Conservation (phyloP, 2,113 vertebrate species). For the Nesogale talazaci region DNA sequence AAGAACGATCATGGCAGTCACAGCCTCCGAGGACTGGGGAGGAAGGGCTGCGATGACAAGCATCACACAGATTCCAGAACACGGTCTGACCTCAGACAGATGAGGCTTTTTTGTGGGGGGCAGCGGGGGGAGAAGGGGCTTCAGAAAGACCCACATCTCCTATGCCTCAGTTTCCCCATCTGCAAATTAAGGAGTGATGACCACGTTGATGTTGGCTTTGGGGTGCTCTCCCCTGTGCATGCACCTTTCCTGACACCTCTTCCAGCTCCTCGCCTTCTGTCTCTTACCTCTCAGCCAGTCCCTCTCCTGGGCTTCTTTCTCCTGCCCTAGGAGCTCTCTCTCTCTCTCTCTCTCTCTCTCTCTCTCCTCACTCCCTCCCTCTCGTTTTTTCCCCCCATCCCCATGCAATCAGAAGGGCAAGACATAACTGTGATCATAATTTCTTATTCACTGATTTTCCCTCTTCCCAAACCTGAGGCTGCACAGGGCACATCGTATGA, state of each 20-base stretch:
- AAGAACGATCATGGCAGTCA: neutral
- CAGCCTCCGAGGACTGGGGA: neutral
- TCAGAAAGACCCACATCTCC: neutral
- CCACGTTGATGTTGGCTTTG: neutral
- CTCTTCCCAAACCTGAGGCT: neutral
- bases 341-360: neutral
- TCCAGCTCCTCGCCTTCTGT: neutral
- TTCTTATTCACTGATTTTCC: neutral
- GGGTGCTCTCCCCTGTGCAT: too few relatives aligned
- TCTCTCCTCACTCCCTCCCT: neutral
- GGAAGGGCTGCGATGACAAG: neutral
- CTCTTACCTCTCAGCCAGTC: neutral
- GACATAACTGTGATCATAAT: neutral
- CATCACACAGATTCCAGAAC: too few relatives aligned
- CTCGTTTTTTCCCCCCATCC: neutral
- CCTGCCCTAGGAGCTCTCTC: neutral
- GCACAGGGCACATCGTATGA: too few relatives aligned
- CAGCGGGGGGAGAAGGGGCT: accelerated
- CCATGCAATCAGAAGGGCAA: neutral
- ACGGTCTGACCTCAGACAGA: neutral
- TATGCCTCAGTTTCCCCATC: neutral
- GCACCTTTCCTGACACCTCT: too few relatives aligned
- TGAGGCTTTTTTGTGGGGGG: neutral
- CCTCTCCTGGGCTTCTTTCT: too few relatives aligned
- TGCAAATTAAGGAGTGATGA: neutral